A percentile compares a stretch with the other conserved stretches of the same genome.
Evolutionary conservation across 2,888 invertebrate species (phyloP).

Genomic region (Danaus chrysippus): DNA sequence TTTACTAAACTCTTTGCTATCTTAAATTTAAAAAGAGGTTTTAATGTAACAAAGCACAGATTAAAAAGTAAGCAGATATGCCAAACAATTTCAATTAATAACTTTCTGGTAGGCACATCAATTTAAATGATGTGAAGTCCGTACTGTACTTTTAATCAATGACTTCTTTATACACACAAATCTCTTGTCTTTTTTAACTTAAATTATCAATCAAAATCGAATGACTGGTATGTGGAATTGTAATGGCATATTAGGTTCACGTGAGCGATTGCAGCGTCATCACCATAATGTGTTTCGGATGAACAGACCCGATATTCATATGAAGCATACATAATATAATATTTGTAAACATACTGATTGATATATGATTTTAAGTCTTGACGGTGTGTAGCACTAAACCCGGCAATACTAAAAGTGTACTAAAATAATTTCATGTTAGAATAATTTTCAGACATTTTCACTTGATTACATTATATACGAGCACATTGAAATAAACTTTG

Average conservation of each 20-base stretch:
- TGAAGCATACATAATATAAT: constrained; percentile 2
- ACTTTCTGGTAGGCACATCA: too few relatives aligned
- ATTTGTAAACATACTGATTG: constrained; percentile 2
- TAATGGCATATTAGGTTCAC: constrained; percentile 27
- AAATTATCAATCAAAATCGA: constrained; percentile 19
- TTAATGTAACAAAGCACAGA: neutral
- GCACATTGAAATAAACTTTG: too few relatives aligned
- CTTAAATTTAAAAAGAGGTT: too few relatives aligned
- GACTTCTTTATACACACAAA: neutral
- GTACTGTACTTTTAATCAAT: neutral
- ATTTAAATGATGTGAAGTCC: too few relatives aligned
- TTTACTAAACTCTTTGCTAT: too few relatives aligned
- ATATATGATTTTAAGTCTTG: neutral
- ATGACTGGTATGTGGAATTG: constrained; percentile 31
- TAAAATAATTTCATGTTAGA: too few relatives aligned
- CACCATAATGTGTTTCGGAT: constrained; percentile 27
- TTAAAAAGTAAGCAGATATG: too few relatives aligned
- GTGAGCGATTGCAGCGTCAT: constrained; percentile 29
- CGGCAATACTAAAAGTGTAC: too few relatives aligned
- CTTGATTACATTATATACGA: too few relatives aligned
- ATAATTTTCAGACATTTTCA: too few relatives aligned
- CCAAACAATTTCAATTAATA: too few relatives aligned
- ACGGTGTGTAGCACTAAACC: too few relatives aligned
- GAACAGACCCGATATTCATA: constrained; percentile 21
- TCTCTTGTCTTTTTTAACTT: constrained; percentile 10